These are phyloP conservation scores for Gopherus evgoodei DNA, from an alignment of 2,113 vertebrate species.

Conservation along the genomic window DNA sequence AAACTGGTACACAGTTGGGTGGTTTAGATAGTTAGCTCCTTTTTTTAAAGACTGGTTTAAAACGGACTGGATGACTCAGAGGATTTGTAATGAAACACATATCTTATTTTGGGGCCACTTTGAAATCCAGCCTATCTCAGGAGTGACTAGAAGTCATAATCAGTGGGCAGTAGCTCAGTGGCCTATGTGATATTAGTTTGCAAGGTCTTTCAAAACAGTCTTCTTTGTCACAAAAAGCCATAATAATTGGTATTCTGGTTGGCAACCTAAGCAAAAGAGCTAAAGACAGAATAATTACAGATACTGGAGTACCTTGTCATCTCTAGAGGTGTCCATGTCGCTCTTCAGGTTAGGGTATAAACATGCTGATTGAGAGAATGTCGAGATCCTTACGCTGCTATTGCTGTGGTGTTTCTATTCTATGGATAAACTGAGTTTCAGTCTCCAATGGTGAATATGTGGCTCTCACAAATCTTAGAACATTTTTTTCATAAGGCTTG, in stretches of 20 bases:
- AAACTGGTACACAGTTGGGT: neutral
- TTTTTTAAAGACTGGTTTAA: neutral
- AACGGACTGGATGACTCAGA: neutral
- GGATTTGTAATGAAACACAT: neutral
- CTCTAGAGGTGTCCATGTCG: fast-evolving
- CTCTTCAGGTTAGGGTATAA: neutral
- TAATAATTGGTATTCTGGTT: neutral
- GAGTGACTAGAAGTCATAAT: neutral
- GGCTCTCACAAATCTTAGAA: fast-evolving
- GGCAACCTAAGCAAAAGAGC: neutral
- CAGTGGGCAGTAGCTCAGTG: neutral
- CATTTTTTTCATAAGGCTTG: neutral
- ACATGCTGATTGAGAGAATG: neutral
- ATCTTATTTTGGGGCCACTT: neutral
- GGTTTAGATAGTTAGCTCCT: neutral
- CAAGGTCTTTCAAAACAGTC: neutral
- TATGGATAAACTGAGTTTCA: neutral
- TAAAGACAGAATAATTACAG: neutral
- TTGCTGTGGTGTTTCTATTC: neutral
- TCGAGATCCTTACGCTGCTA: neutral
- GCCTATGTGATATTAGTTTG: neutral
- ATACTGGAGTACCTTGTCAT: neutral
- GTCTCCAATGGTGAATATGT: neutral
- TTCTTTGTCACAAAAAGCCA: neutral
- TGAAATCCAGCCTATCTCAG: neutral